A percentile compares a stretch with the other conserved stretches of the same genome.
Conservation (phyloP, 2,888 invertebrate genomes). For the Orthonevra nobilis region DNA sequence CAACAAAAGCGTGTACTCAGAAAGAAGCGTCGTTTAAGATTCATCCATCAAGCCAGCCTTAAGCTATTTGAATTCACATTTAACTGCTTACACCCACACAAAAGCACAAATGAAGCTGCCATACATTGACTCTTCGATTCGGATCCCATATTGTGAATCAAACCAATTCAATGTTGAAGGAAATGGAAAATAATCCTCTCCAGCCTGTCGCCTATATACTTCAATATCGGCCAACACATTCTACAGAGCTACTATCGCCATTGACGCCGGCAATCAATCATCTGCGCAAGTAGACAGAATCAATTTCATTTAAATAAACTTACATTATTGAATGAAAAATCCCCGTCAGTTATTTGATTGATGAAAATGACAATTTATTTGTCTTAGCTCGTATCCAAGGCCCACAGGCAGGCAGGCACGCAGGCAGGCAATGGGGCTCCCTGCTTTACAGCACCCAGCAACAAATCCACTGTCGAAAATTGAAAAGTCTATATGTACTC, state of each 20-base stretch:
- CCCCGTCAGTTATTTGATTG: slow-evolving; percentile 66
- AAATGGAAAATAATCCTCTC: slow-evolving; percentile 40
- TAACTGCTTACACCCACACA: slow-evolving; percentile 22
- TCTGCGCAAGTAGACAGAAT: slow-evolving; percentile 60
- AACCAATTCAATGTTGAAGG: slow-evolving; percentile 25
- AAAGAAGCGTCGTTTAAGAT: slow-evolving; percentile 45
- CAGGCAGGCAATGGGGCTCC: too few species aligned
- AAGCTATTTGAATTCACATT: slow-evolving; percentile 29
- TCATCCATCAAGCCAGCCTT: slow-evolving; percentile 61
- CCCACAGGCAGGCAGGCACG: too few species aligned
- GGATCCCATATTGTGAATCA: slow-evolving; percentile 40
- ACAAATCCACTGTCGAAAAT: slow-evolving; percentile 46
- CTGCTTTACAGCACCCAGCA: slow-evolving; percentile 1
- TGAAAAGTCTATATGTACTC: slow-evolving; percentile 36
- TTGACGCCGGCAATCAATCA: slow-evolving; percentile 62
- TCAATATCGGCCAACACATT: slow-evolving; percentile 5
- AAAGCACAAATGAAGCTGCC: slow-evolving; percentile 29
- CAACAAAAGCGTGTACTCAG: slow-evolving; percentile 47
- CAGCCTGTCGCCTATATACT: slow-evolving; percentile 32
- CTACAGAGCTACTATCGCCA: slow-evolving; percentile 6
- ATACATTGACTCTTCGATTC: slow-evolving; percentile 65
- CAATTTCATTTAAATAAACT: slow-evolving; percentile 68
- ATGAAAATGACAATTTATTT: slow-evolving; percentile 70
- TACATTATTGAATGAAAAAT: slow-evolving; percentile 64
- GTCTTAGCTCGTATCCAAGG: slow-evolving; percentile 35